Base-by-base conservation (phyloP, 2,888 invertebrate genomes). In the Platerodrilus igneus region DNA sequence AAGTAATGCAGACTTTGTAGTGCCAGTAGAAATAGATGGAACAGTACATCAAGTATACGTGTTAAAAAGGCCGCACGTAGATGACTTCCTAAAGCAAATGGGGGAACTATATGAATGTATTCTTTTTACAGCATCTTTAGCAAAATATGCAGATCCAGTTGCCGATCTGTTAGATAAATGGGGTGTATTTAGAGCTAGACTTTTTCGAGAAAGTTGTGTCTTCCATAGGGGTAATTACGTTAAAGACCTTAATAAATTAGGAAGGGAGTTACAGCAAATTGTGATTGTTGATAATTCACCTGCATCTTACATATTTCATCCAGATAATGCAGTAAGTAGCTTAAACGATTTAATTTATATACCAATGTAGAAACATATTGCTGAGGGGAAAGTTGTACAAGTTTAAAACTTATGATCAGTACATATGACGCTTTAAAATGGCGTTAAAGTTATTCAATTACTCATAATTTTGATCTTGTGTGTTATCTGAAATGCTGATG, bases 211-310 rank as follows among this genome's bases (percentile, higher is more conserved):
- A 79, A 95, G 97, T 58, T 99, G 99, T 77, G 97, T 97, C 70
- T 99, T 95, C 79, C 94, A 99, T 76, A 82, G 94, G 72, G 99
- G 99, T 59, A 99, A 97, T 76, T 99, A 99, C 76, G 97, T 99
- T 61, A 99, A 99, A 79, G 99, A 99, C 78, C 81, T 99, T 63
- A 94, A 94, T 77, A 90, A 93, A 66, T 77, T 99, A 53, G 99
- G 99, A 45, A 80, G 99, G 52, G 94, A 96, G 72, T 76, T 99
- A 67, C 86, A 91, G 60, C 89, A 93, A 70, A 93, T 96, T 62
- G 86, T 99, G 62, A 99, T 99, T 63, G 91, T 99, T 56, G 99
- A 99, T 78, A 99, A 99, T 76, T 99, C 97, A 62, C 99, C 99
- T 60, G 96, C 96, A 63, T 95, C 95, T 54, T 99, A 99, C 73